These are phyloP conservation scores for Reticulitermes lucifugus DNA, from an alignment of 2,888 invertebrate genomes.

Conservation along the genomic window DNA sequence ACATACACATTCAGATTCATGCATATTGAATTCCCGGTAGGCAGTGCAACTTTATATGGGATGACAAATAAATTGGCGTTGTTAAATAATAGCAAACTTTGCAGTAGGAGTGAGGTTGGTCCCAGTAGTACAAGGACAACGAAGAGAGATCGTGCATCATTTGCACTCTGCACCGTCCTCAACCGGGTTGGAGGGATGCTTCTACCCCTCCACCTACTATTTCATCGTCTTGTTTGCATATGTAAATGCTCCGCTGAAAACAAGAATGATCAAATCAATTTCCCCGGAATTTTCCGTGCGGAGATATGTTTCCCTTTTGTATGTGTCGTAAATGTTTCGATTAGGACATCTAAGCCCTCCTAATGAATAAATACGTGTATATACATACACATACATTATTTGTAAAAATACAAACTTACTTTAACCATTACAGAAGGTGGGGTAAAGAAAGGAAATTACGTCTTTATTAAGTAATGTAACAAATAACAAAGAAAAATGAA, in stretches of 20 bases:
- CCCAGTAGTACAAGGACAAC: background rate
- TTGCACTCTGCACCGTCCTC: slow-evolving; percentile 10
- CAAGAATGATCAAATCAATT: slow-evolving; percentile 19
- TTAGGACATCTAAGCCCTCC: background rate
- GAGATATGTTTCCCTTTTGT: background rate
- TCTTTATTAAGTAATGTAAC: no score
- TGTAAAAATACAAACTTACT: no score
- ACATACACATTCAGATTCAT: background rate
- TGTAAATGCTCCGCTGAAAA: slow-evolving; percentile 12
- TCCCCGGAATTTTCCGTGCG: background rate
- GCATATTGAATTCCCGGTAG: slow-evolving; percentile 27
- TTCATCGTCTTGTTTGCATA: slow-evolving; percentile 23
- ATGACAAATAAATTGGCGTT: slow-evolving; percentile 32
- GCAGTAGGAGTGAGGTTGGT: background rate
- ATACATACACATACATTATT: no score
- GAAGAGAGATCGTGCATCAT: slow-evolving; percentile 13
- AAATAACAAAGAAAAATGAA: no score
- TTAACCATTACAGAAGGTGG: no score
- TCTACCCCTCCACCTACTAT: background rate
- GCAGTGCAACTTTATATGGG: background rate
- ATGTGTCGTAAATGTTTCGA: background rate
- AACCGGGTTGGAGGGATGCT: background rate
- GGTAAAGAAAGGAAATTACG: no score
- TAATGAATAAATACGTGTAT: background rate
- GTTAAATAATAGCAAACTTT: slow-evolving; percentile 31